Percentiles rank a stretch among this genome's conserved stretches.
phyloP scores from a whole-genome alignment of 2,113 vertebrate genomes.

The Aythya baeri region DNA sequence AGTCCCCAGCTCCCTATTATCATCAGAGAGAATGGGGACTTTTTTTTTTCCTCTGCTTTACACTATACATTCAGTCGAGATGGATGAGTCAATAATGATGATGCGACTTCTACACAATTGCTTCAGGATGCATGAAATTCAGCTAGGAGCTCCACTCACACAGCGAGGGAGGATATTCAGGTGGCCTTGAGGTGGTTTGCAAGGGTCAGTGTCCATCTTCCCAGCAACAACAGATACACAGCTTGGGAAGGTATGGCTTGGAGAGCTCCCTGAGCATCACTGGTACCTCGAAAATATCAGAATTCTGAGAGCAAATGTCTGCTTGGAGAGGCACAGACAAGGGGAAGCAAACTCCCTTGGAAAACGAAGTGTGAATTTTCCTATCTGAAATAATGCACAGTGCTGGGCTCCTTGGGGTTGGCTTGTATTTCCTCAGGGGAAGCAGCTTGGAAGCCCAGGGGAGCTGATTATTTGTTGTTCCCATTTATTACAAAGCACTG shows the following conservation, averaged over 20 bases:
- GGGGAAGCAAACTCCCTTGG: background rate
- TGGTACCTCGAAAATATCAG: background rate
- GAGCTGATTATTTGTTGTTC: conserved; percentile 24
- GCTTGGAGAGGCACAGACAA: background rate
- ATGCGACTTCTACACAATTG: background rate
- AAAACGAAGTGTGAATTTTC: background rate
- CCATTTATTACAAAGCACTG: conserved; percentile 24
- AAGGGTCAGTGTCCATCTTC: background rate
- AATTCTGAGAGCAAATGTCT: background rate
- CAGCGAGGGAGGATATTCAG: conserved; percentile 1
- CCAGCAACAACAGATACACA: background rate
- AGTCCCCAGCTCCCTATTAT: background rate
- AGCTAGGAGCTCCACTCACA: conserved; percentile 6
- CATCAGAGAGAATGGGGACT: background rate
- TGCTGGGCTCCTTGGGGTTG: background rate
- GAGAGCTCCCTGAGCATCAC: background rate
- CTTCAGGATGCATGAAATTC: conserved; percentile 55
- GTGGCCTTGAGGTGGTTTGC: background rate
- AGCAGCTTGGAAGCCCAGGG: background rate
- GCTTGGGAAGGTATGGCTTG: background rate
- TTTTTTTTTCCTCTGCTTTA: background rate
- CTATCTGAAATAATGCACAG: background rate
- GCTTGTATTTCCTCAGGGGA: background rate
- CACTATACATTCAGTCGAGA: background rate
- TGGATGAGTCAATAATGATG: conserved; percentile 23